Percentiles rank a stretch among this genome's conserved stretches.
These are phyloP conservation scores for Paedocypris sp. DNA, from an alignment of 2,113 vertebrate genomes.

Conservation along the genomic window DNA sequence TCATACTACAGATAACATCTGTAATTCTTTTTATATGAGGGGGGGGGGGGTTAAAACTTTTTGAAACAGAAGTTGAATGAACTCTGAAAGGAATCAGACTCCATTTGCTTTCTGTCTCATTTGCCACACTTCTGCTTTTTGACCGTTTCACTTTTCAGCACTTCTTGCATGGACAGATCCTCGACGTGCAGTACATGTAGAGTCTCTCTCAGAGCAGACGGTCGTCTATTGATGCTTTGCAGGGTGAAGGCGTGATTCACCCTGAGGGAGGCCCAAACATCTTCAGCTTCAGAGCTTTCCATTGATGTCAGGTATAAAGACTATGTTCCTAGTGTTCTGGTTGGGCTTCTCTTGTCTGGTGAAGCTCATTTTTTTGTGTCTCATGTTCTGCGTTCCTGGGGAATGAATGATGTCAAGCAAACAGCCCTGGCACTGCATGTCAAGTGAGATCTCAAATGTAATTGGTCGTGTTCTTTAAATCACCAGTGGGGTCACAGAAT, in stretches of 20 bases:
- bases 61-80: too few species aligned
- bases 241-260: slow-evolving; percentile 22
- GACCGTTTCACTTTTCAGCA: slow-evolving; percentile 23
- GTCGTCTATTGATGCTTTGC: not conserved
- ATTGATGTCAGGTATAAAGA: not conserved
- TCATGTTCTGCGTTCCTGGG: slow-evolving; percentile 18
- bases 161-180: slow-evolving; percentile 23
- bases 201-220: not conserved
- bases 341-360: slow-evolving; percentile 13
- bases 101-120: slow-evolving; percentile 24
- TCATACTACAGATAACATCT: too few species aligned
- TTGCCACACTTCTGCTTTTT: slow-evolving; percentile 12
- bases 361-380: slow-evolving; percentile 13
- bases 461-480: slow-evolving; percentile 25
- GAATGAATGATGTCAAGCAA: not conserved
- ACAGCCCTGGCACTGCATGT: not conserved
- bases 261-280: slow-evolving; percentile 5
- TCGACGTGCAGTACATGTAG: slow-evolving; percentile 13
- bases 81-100: not conserved
- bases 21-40: too few species aligned
- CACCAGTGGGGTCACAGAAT: slow-evolving; percentile 8
- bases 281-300: not conserved
- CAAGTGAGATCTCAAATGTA: slow-evolving; percentile 27
- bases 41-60: too few species aligned
- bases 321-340: not conserved